Evolutionary conservation across 2,888 invertebrate species (phyloP).

Genomic region (Erpobdella octoculata): DNA sequence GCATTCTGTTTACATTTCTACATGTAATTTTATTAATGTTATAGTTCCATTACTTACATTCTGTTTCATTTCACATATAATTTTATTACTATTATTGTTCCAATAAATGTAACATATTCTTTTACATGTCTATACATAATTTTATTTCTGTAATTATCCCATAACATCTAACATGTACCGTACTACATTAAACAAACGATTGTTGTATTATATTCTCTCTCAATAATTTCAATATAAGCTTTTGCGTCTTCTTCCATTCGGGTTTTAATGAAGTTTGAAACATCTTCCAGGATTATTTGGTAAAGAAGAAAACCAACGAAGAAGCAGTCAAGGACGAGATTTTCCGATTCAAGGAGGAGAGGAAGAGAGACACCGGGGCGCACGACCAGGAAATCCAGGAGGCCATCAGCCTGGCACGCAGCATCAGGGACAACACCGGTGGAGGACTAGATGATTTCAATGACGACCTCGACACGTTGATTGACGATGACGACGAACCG

Average conservation of each 20-base stretch:
- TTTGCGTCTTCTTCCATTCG: background rate
- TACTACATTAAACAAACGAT: too few relatives aligned
- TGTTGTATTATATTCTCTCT: too few relatives aligned
- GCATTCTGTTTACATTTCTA: too few relatives aligned
- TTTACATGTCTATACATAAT: too few relatives aligned
- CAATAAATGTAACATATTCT: too few relatives aligned
- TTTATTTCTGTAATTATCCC: too few relatives aligned
- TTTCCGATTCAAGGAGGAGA: conserved; percentile 52
- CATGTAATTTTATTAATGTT: too few relatives aligned
- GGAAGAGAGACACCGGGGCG: conserved; percentile 43
- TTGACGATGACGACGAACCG: conserved; percentile 9
- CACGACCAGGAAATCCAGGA: conserved; percentile 42
- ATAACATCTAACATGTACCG: too few relatives aligned
- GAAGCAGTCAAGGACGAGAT: conserved; percentile 56
- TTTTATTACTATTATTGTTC: too few relatives aligned
- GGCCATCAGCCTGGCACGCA: conserved; percentile 33
- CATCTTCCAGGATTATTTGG: conserved; percentile 54
- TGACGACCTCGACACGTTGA: conserved; percentile 11
- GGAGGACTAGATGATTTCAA: background rate
- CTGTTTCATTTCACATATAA: too few relatives aligned
- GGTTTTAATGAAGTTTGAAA: background rate
- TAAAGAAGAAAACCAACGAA: conserved; percentile 54
- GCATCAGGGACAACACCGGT: background rate
- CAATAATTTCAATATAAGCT: background rate
- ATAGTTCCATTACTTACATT: too few relatives aligned